These are phyloP conservation scores for Bombus terrestris DNA, from an alignment of 1,140 invertebrate species.

Conservation along the genomic window DNA sequence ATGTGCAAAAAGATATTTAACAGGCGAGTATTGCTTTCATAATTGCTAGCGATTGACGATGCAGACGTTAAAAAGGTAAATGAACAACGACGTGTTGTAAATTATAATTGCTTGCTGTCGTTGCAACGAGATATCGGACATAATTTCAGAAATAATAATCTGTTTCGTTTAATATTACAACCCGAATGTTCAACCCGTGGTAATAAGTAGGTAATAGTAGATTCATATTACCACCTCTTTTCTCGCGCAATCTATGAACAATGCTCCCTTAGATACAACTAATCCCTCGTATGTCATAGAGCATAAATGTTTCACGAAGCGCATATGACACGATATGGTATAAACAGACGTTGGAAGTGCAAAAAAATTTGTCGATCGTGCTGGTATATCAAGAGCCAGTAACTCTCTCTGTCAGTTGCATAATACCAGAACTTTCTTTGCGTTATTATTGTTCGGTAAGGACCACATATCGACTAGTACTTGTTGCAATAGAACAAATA, in stretches of 20 bases:
- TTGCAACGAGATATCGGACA: no score
- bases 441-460: not conserved
- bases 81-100: no score
- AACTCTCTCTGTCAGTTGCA: not conserved
- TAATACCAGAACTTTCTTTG: not conserved
- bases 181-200: no score
- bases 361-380: not conserved
- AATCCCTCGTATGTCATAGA: not conserved
- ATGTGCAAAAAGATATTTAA: no score
- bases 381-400: not conserved
- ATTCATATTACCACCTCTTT: not conserved
- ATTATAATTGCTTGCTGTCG: no score
- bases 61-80: no score
- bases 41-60: fast-evolving
- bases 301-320: not conserved
- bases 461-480: not conserved
- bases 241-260: no score
- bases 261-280: not conserved
- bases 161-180: not conserved
- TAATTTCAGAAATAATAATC: not conserved
- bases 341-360: not conserved
- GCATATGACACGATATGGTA: not conserved
- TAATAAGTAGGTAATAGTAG: no score
- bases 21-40: no score
- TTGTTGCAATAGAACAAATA: not conserved